Base-by-base conservation (phyloP, 2,113 vertebrate genomes). In the Cranoglanis bouderius region DNA sequence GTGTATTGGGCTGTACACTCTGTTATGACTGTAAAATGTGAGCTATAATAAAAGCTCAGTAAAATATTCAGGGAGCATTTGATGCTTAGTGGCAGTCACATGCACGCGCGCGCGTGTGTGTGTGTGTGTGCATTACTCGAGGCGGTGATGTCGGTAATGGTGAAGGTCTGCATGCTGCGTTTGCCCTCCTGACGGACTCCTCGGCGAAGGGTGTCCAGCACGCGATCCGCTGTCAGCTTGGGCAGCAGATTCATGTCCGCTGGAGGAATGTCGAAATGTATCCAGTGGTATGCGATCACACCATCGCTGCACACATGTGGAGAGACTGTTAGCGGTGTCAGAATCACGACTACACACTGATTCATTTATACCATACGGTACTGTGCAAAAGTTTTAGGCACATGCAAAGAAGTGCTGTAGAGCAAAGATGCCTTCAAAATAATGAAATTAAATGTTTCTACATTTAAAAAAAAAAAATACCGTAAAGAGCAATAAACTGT, bases 251-350 rank as follows among this genome's bases (percentile, higher is more conserved):
- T 94, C 82, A 92, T 84, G 51, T 95, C 93, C 0, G 14, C 1
- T 0, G 70, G 55, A 10, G 96, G 95, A 78, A 96, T 83, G 1
- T 94, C 85, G 89, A 96, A 96, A 90, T 91, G 91, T 84, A 91
- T 93, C 96, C 95, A 96, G 89, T 94, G 93, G 91, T 95, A 96
- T 29, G 93, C 95, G 3, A 70, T 59, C 35, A 96, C 91, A 19
- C 96, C 96, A 88, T 96, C 95, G 67, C 96, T 96, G 91, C 75
- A 89, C 32, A 82, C 53, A 35, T 35, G 16, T 8, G 49, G 43
- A 82, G 21, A 80, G 13, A 65, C 40, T 40, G 59, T 82, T 26
- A 82, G 6, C 14, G 0, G 29, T 19, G 7, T 53, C n/a, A 32
- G 19, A 55, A 61, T 61, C 55, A 55, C 16, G 14, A 51, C 46